phyloP scores from a whole-genome alignment of 1,140 invertebrate species.

The Lasioglossum albipes region DNA sequence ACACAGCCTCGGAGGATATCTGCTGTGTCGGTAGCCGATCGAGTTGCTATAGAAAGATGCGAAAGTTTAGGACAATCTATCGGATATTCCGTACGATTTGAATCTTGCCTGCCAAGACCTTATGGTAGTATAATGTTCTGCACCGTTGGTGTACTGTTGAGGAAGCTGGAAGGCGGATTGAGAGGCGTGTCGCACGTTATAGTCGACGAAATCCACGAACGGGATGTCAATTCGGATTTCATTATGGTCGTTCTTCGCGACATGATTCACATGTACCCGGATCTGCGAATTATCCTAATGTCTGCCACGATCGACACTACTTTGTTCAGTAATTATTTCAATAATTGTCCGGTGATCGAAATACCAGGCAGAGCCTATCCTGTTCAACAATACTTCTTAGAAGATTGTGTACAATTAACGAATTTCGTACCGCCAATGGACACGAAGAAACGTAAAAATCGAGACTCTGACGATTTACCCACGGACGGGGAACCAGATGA shows the following conservation, averaged over 20 bases:
- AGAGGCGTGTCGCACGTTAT: constrained; percentile 94
- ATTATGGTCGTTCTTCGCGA: constrained; percentile 95
- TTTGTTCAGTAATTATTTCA: constrained; percentile 95
- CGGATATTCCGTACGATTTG: constrained; percentile 96
- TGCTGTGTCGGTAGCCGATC: constrained; percentile 95
- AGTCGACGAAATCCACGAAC: constrained; percentile 98
- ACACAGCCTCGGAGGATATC: constrained; percentile 97
- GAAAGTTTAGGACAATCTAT: constrained; percentile 91
- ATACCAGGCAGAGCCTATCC: constrained; percentile 90
- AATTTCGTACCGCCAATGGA: constrained; percentile 89
- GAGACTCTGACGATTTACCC: constrained; percentile 84
- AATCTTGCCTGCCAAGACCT: constrained; percentile 92
- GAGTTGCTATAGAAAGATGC: constrained; percentile 92
- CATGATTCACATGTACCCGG: constrained; percentile 93
- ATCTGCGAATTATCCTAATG: constrained; percentile 96
- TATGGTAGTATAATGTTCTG: constrained; percentile 97
- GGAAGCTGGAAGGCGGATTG: constrained; percentile 93
- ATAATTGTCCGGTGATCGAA: constrained; percentile 90
- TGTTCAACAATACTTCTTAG: constrained; percentile 93
- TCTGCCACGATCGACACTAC: constrained; percentile 97
- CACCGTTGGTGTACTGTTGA: constrained; percentile 94
- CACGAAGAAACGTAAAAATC: constrained; percentile 84
- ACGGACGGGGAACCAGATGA: constrained; percentile 86
- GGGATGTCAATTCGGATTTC: constrained; percentile 98
- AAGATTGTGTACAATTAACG: constrained; percentile 92